phyloP scores from a whole-genome alignment of 2,888 invertebrate species.

The Standfussiana lucernea region DNA sequence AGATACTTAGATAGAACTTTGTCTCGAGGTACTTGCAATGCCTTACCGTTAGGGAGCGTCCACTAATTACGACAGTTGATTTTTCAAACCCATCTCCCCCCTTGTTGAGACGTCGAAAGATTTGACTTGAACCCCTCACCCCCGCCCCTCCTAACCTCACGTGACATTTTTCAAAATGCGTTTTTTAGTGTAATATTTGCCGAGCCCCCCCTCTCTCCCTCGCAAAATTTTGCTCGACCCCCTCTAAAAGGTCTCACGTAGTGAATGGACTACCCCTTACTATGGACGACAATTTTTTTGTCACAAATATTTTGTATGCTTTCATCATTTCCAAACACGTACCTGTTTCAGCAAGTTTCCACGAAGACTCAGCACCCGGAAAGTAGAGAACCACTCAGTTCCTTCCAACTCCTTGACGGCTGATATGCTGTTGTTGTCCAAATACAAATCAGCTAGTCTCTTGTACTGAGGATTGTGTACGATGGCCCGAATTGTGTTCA shows the following conservation, averaged over 20 bases:
- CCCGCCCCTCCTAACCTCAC: too few species aligned
- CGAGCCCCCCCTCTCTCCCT: too few species aligned
- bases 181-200: too few species aligned
- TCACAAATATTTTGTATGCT: neutral
- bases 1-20: neutral
- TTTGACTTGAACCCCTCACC: too few species aligned
- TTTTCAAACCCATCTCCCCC: too few species aligned
- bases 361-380: constrained; percentile 94
- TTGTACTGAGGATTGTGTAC: constrained; percentile 92
- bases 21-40: neutral
- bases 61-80: too few species aligned
- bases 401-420: constrained; percentile 93
- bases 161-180: too few species aligned
- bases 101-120: too few species aligned
- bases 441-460: constrained; percentile 93
- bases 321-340: neutral
- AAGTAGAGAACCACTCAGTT: constrained; percentile 94
- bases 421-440: constrained; percentile 94
- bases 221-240: too few species aligned
- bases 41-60: neutral
- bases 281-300: neutral
- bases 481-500: constrained; percentile 91
- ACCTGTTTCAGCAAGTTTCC: constrained; percentile 94
- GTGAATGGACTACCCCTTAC: too few species aligned
- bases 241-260: too few species aligned